phyloP scores from a whole-genome alignment of 2,797 vertebrate genomes.

The Chelidonichthys spinosus region DNA sequence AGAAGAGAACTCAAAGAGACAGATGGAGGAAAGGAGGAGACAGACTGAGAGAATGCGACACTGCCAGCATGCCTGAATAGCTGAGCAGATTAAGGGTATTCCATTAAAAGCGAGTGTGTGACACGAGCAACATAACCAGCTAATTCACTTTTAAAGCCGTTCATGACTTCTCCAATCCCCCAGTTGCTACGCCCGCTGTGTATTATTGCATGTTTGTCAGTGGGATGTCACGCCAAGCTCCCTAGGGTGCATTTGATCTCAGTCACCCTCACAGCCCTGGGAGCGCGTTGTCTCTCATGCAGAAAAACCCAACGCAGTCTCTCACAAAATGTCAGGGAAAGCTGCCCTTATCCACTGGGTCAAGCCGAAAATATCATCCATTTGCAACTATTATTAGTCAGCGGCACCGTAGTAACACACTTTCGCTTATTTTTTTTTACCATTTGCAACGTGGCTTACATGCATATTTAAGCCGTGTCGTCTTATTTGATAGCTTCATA shows the following conservation, averaged over 20 bases:
- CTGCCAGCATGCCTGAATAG: constrained; percentile 17
- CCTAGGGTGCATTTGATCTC: constrained; percentile 69
- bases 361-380: constrained; percentile 35
- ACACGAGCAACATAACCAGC: constrained; percentile 43
- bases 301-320: constrained; percentile 39
- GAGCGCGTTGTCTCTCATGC: constrained; percentile 47
- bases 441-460: constrained; percentile 19
- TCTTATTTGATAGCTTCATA: constrained; percentile 47
- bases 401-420: constrained; percentile 3
- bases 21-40: constrained; percentile 27
- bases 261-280: constrained; percentile 64
- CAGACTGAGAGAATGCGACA: constrained; percentile 28
- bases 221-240: constrained; percentile 55
- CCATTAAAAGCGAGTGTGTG: constrained; percentile 49
- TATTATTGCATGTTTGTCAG: constrained; percentile 68
- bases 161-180: constrained; percentile 50
- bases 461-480: constrained; percentile 35
- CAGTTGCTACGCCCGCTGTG: constrained; percentile 50
- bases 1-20: constrained; percentile 35
- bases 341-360: constrained; percentile 22
- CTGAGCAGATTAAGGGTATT: constrained; percentile 44
- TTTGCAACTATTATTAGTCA: constrained; percentile 31
- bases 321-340: constrained; percentile 46
- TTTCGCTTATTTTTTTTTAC: constrained; percentile 28
- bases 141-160: constrained; percentile 64